Percentiles rank a stretch among this genome's conserved stretches.
Evolutionary conservation across 2,113 vertebrate genomes (phyloP).

Genomic region (Tetrax tetrax): DNA sequence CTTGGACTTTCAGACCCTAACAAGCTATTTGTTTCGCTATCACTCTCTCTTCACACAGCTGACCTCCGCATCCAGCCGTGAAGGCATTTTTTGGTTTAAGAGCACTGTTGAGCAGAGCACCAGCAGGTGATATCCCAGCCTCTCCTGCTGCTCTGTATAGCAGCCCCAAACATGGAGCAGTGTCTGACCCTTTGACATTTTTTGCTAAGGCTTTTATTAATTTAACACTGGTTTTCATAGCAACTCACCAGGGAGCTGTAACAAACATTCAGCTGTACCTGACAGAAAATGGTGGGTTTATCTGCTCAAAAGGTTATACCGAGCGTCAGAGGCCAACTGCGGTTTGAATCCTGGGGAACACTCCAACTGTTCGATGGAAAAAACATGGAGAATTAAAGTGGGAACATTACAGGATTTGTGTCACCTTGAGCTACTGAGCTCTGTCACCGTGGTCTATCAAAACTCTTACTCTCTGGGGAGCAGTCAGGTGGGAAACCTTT

Average conservation of each 20-base stretch:
- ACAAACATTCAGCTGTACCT: conserved; percentile 46
- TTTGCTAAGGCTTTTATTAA: conserved; percentile 47
- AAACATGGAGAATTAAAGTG: background rate
- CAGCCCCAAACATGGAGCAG: conserved; percentile 5
- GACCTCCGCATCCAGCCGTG: background rate
- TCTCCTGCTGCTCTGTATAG: conserved; percentile 27
- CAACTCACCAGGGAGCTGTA: conserved; percentile 23
- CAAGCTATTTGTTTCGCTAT: conserved; percentile 2
- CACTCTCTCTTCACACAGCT: background rate
- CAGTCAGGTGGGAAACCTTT: background rate
- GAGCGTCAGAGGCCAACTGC: background rate
- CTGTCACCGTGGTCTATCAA: background rate
- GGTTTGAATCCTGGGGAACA: background rate
- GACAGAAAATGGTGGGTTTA: conserved; percentile 23
- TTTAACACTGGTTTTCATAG: conserved; percentile 49
- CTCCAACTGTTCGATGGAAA: background rate
- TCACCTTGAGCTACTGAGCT: background rate
- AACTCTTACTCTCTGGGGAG: background rate
- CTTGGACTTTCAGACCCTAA: background rate
- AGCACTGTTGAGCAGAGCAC: background rate
- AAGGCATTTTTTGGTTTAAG: conserved; percentile 6
- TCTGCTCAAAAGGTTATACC: conserved; percentile 1
- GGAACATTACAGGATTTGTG: background rate
- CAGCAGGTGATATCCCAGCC: conserved; percentile 33
- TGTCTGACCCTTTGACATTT: conserved; percentile 14